Conservation (phyloP, 35 echinoderm and acorn worm species). For the Antedon bifida region DNA sequence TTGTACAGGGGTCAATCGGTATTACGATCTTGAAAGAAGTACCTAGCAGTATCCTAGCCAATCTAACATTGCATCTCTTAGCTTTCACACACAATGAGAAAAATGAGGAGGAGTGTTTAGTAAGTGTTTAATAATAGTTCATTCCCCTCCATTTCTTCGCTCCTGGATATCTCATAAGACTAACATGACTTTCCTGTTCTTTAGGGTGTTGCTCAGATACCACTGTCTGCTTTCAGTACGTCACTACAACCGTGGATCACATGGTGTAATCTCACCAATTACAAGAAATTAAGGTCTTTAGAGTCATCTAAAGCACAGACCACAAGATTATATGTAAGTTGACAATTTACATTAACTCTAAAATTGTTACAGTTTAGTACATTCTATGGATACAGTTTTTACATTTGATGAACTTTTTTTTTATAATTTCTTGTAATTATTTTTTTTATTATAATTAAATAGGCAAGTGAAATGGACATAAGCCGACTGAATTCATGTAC, state of each 20-base stretch:
- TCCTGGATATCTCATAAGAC: too few relatives aligned
- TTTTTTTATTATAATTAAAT: not conserved
- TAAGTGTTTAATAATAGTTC: constrained; percentile 27
- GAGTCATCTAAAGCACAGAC: not conserved
- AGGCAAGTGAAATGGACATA: not conserved
- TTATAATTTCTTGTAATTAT: too few relatives aligned
- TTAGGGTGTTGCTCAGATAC: not conserved
- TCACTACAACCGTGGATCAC: not conserved
- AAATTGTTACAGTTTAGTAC: too few relatives aligned
- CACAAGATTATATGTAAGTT: not conserved
- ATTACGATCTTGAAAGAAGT: constrained; percentile 26
- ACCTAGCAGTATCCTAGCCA: constrained; percentile 31
- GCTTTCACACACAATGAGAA: constrained; percentile 23
- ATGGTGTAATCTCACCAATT: not conserved
- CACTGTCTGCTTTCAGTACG: not conserved
- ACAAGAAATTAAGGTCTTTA: not conserved
- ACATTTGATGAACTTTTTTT: too few relatives aligned
- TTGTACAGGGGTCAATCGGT: constrained; percentile 14
- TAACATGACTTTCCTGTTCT: too few relatives aligned
- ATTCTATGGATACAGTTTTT: too few relatives aligned
- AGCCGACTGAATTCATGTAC: not conserved
- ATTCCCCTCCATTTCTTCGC: not conserved
- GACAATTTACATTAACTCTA: too few relatives aligned
- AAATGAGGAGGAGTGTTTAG: constrained; percentile 75
- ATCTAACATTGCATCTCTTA: constrained; percentile 51